These are phyloP conservation scores for Hoplostethus atlanticus DNA, from an alignment of 2,797 vertebrate species.

Conservation along the genomic window DNA sequence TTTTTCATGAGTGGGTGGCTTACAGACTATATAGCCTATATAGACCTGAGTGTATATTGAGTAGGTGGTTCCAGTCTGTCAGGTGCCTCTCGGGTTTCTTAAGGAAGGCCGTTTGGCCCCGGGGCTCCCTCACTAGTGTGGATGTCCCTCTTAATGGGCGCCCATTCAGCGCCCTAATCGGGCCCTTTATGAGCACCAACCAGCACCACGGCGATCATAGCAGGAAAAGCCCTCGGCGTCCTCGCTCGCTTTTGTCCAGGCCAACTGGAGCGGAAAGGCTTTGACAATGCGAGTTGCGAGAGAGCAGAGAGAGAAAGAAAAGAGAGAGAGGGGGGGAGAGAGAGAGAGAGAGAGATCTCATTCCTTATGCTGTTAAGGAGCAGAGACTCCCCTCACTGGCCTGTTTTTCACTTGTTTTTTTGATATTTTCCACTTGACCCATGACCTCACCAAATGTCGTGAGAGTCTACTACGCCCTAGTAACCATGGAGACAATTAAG, in stretches of 20 bases:
- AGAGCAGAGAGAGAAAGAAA: conserved; percentile 15
- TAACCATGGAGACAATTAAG: neutral
- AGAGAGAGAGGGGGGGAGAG: conserved; percentile 1
- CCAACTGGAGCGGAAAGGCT: conserved; percentile 81
- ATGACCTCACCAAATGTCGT: conserved; percentile 28
- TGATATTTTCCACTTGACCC: conserved; percentile 60
- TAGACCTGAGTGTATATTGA: neutral
- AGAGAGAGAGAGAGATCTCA: conserved; percentile 51
- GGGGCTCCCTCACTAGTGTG: conserved; percentile 70
- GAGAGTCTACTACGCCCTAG: neutral
- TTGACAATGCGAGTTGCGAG: conserved; percentile 59
- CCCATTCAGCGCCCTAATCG: conserved; percentile 80
- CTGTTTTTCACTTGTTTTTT: conserved; percentile 65
- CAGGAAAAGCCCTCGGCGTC: conserved; percentile 75
- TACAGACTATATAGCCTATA: neutral
- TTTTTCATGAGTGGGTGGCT: neutral
- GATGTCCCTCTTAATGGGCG: conserved; percentile 78
- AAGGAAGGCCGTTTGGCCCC: conserved; percentile 53
- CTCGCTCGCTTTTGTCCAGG: conserved; percentile 72
- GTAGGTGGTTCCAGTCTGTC: conserved; percentile 39
- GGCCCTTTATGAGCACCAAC: conserved; percentile 74
- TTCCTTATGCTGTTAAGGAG: conserved; percentile 57
- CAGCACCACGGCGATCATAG: conserved; percentile 71
- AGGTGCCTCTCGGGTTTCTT: conserved; percentile 60
- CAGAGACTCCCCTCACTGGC: conserved; percentile 1